phyloP scores from a whole-genome alignment of 1,140 invertebrate species.

The Drosophila dunni region DNA sequence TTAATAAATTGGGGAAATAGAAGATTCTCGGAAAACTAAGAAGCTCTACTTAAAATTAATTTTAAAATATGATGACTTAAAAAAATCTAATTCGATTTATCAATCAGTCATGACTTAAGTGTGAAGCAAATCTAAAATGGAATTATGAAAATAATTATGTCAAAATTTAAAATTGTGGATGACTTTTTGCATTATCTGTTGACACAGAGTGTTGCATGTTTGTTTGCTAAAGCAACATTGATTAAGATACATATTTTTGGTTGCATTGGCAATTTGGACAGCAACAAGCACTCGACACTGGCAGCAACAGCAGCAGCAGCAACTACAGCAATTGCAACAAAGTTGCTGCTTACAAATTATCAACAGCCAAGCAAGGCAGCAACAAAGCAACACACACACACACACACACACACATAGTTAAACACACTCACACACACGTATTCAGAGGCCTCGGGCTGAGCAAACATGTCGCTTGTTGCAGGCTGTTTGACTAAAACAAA shows the following conservation, averaged over 20 bases:
- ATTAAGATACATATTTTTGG: constrained; percentile 49
- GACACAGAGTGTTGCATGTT: constrained; percentile 5
- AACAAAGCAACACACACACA: constrained; percentile 24
- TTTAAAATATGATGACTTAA: no score
- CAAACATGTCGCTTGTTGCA: constrained; percentile 36
- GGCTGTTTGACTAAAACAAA: constrained; percentile 63
- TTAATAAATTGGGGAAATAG: no score
- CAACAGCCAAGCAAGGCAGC: constrained; percentile 43
- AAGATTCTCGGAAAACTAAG: no score
- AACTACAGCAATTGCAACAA: constrained; percentile 20
- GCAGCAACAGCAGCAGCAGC: constrained; percentile 14
- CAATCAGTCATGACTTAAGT: not conserved
- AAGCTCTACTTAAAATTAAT: no score
- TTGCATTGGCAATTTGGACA: constrained; percentile 47
- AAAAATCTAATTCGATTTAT: no score
- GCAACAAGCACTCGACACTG: constrained; percentile 47
- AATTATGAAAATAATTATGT: constrained; percentile 14
- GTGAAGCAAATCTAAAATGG: not conserved
- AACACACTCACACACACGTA: no score
- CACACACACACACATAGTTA: not conserved
- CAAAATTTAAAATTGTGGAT: constrained; percentile 1
- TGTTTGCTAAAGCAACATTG: constrained; percentile 26
- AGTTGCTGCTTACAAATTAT: constrained; percentile 51
- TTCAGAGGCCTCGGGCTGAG: constrained; percentile 42
- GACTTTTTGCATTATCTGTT: constrained; percentile 8